A percentile compares a stretch with the other conserved stretches of the same genome.
These are phyloP conservation scores for Potamarius usumacintae DNA, from an alignment of 2,113 vertebrate genomes.

Conservation along the genomic window DNA sequence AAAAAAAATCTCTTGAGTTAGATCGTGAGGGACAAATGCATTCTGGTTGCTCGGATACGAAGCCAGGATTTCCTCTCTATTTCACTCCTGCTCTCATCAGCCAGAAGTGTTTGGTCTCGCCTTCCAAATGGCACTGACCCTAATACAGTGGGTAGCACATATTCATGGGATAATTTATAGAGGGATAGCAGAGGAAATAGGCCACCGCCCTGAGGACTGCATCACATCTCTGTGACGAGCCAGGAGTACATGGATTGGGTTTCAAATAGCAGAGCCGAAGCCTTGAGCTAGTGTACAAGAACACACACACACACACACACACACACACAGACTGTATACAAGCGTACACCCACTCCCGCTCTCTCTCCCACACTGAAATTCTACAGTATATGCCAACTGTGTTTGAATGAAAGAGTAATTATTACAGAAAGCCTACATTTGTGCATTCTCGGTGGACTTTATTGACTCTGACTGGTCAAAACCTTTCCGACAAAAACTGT, in stretches of 20 bases:
- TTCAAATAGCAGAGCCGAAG: conserved; percentile 26
- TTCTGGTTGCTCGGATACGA: conserved; percentile 19
- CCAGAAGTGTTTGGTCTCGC: conserved; percentile 40
- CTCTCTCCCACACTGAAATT: background rate
- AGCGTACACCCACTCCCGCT: background rate
- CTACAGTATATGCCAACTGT: background rate
- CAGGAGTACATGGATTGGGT: conserved; percentile 24
- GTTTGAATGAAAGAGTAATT: background rate
- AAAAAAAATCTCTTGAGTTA: background rate
- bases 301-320: background rate
- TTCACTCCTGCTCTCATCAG: conserved; percentile 20
- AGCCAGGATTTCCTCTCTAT: conserved; percentile 15
- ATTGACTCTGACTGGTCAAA: conserved; percentile 15
- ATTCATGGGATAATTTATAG: conserved; percentile 60
- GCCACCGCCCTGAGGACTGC: conserved; percentile 56
- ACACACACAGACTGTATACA: background rate
- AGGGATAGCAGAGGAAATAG: conserved; percentile 54
- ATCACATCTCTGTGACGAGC: conserved; percentile 43
- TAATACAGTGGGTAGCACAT: conserved; percentile 55
- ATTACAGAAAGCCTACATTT: background rate
- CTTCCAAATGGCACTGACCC: conserved; percentile 56
- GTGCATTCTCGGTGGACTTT: background rate
- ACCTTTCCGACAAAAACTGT: background rate
- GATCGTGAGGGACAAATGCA: background rate
- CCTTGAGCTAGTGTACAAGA: conserved; percentile 7